Base-by-base conservation (phyloP, 1,140 invertebrate genomes). In the Bombus breviceps region DNA sequence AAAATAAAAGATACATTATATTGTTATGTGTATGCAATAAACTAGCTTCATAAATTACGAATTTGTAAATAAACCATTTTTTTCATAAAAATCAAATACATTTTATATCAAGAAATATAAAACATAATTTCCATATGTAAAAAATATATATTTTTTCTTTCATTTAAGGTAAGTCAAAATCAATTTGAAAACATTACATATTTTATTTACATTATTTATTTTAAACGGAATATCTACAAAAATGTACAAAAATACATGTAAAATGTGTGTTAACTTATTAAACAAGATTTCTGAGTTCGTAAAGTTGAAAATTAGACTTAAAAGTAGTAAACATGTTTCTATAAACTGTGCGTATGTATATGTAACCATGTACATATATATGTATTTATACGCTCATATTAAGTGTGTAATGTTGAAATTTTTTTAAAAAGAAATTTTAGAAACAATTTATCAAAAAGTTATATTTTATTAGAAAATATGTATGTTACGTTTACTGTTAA, bases 1-100 rank as follows among this genome's bases (percentile, higher is more conserved):
- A 25, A 47, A 87, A 83, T 47, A n/a, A 74, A 32, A 53, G 18
- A 83, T 78, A 59, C 85, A 88, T 88, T 81, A 89, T n/a, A 59
- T 85, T 87, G 72, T 88, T 88, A 81, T 81, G 41, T 39, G 83
- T 87, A 80, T 87, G 37, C 73, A 88, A 83, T 80, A 87, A 87
- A 89, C 59, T 78, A 66, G 59, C 73, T 81, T 64, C 6, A 75
- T 53, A 57, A 22, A 84, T 37, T 72, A 75, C 22, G 28, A 78
- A 76, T 74, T 25, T 85, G 68, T 88, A 83, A 88, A 87, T 88
- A 88, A 85, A 88, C 9, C 32, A 85, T 76, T 89, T 87, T 62
- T 81, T 88, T 77, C 76, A 85, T 73, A 88, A 73, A 88, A 18
- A 13, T 83, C 18, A 66, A 28, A 64, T 66, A 72, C 34, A 39